phyloP scores from a whole-genome alignment of 2,113 vertebrate genomes.

The Xenus cinereus region DNA sequence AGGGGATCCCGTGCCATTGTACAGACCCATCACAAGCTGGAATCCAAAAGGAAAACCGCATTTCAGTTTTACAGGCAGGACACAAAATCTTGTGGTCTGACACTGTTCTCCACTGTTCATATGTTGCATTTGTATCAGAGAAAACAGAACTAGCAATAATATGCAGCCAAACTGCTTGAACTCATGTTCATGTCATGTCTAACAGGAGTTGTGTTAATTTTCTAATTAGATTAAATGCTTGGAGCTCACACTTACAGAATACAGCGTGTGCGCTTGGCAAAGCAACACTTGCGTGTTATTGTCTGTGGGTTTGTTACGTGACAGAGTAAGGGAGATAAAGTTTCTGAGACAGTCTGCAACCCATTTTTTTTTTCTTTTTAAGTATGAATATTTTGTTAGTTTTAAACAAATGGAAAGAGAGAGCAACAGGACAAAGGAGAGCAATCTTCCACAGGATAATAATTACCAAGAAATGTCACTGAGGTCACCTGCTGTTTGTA shows the following conservation, averaged over 20 bases:
- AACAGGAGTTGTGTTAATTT: not conserved
- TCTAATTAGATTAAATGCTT: not conserved
- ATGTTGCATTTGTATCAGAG: not conserved
- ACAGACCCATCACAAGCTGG: not conserved
- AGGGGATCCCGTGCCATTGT: not conserved
- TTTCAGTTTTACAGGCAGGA: not conserved
- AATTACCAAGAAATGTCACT: not conserved
- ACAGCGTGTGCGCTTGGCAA: rapidly evolving
- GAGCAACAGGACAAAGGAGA: not conserved
- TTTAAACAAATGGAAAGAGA: constrained; percentile 6
- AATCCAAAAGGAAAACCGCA: not conserved
- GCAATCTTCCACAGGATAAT: not conserved
- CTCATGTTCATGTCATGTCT: not conserved
- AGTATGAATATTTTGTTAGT: not conserved
- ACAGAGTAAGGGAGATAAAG: not conserved
- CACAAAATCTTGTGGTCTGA: not conserved
- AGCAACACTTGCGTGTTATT: not conserved
- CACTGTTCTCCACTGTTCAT: not conserved
- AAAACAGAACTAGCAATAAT: not conserved
- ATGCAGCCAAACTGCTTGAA: not conserved
- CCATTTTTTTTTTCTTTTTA: not conserved
- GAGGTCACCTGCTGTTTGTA: not conserved
- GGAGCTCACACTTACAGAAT: not conserved
- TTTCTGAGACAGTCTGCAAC: not conserved
- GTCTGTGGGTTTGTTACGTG: not conserved